Base-by-base conservation (phyloP, 2,888 invertebrate species). In the Ypsolopha scabrella region DNA sequence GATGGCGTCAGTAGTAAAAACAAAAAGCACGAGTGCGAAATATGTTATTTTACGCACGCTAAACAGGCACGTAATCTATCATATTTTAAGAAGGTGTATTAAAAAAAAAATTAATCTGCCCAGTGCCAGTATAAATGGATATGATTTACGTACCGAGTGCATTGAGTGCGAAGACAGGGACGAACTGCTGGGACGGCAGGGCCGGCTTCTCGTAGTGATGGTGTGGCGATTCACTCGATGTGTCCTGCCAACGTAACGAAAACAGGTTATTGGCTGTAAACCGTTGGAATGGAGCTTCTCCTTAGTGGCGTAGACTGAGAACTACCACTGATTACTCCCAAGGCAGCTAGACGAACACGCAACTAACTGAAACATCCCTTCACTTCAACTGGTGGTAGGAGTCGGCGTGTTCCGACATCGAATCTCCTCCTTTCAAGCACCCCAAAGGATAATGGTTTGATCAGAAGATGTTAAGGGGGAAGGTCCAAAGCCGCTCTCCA, bases 141-240 rank as follows among this genome's bases (percentile, higher is more conserved):
- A 35, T n/a, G n/a, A 36, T 41, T 11, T 50, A 55, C 68, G 60
- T 53, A 85, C 97, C 96, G 57, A 92, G 91, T n/a, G 95, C 90
- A 73, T 97, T 96, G 39, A 97, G 85, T 3, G 95, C 96, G 75
- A 97, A 97, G 41, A 96, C 93, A 0, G 97, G 97, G 48, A 97
- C 92, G 49, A 90, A 80, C 52, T 82, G 81, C 48, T 73, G 54
- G 0, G 70, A 65, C 7, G 70, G 66, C 34, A 64, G 60, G 10
- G 33, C 10, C 10, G 70, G 69, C 56, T 80, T 79, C 51, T 81
- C 78, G 55, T 76, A 75, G 54, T 77, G 74, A 55, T 78, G 73
- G 54, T 72, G 75, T 0, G 75, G 72, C 0, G 83, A 83, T 43
- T 82, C 80, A 57, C 80, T 81, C 44, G 81, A 80, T 2, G 82